Percentiles rank a stretch among this genome's conserved stretches.
phyloP scores from a whole-genome alignment of 2,888 invertebrate species.

The Trilocha varians region DNA sequence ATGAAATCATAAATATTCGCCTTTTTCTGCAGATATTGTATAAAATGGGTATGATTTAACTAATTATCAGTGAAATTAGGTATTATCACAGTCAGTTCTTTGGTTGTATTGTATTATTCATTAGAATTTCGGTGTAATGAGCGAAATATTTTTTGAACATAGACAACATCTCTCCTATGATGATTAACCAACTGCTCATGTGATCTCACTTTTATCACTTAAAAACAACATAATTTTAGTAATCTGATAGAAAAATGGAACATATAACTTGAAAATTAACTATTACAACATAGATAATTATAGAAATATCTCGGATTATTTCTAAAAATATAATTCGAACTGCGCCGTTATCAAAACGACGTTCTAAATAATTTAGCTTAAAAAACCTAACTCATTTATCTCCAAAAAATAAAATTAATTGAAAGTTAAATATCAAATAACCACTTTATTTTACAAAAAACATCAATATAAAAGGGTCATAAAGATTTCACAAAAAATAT shows the following conservation, averaged over 20 bases:
- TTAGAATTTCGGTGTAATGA: too few species aligned
- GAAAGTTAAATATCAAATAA: too few species aligned
- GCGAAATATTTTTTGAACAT: background rate
- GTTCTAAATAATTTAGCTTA: too few species aligned
- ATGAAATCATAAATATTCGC: background rate
- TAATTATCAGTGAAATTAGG: background rate
- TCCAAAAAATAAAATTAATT: too few species aligned
- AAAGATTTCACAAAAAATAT: too few species aligned
- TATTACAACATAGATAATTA: too few species aligned
- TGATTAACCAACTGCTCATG: constrained; percentile 33
- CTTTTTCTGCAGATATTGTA: background rate
- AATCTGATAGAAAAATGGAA: too few species aligned
- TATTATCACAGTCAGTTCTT: background rate
- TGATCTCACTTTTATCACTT: constrained; percentile 24
- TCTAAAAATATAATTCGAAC: background rate
- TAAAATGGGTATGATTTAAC: background rate
- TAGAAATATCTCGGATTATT: too few species aligned
- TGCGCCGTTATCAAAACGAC: background rate
- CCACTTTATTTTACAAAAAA: too few species aligned
- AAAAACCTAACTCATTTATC: too few species aligned
- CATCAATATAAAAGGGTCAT: too few species aligned
- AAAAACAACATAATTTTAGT: constrained; percentile 7
- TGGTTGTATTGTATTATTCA: background rate
- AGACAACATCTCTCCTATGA: constrained; percentile 24
- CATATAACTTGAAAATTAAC: too few species aligned